Evolutionary conservation across 2,797 vertebrate species (phyloP), one percentile per base, ranked within the genome.

Genomic region (Toxotes lorentzi): DNA sequence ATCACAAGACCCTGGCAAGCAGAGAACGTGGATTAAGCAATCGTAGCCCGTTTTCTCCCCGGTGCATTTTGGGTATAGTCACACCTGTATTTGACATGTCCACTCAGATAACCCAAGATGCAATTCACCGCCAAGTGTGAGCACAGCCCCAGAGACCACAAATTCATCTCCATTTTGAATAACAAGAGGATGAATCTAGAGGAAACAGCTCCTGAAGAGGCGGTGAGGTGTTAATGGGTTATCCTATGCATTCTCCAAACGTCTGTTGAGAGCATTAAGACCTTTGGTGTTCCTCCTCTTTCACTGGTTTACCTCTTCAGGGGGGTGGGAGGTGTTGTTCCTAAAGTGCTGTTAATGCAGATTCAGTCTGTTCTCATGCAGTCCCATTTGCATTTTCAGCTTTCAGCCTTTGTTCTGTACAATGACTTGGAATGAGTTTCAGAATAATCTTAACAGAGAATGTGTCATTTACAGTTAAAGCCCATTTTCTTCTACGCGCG

Each of bases 331-430:
- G 35, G 59, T 4, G 40, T 40, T 40, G 7, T 9, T 7, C 45
- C 45, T 41, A 40, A 60, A 73, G 54, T 53, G 32, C 14, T 62
- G 54, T 57, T 66, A 67, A 85, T 82, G 74, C 40, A 66, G 32
- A 67, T 82, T 58, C 76, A 59, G 56, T 40, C 67, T 70, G 73
- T 70, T 81, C 62, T 78, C 70, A 70, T 66, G 78, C 50, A 23
- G 47, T 4, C 13, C n/a, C 65, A 68, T 83, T 89, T 70, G 56
- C 73, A 84, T 78, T 54, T 70, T 0, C 1, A 78, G 51, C 78
- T 43, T 66, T 73, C 45, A 41, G 75, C 76, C 63, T 83, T 76
- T 86, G 77, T 81, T 81, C 24, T 24, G 19, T 48, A 60, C 48
- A 63, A 61, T 30, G 38, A 68, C 51, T 40, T 21, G 7, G 58